Base-by-base conservation (phyloP, 2,888 invertebrate species). In the Heliothis peltigera region DNA sequence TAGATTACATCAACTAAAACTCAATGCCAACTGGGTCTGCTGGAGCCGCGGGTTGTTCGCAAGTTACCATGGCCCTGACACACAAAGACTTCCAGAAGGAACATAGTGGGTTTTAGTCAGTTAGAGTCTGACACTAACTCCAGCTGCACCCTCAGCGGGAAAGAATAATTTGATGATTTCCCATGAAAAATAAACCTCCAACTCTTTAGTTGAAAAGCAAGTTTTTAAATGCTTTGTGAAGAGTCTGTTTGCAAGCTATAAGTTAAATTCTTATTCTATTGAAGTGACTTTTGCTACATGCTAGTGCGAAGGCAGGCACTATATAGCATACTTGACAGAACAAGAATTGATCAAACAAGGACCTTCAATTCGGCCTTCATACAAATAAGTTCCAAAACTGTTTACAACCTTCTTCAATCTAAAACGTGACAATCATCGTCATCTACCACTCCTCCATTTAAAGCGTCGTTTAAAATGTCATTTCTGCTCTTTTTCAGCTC, bases 361-460 rank as follows among this genome's bases (percentile, higher is more conserved):
- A 17, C 42, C 6, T 42, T 12, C n/a, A 39, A 19, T 44, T 54
- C 49, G 28, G 75, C 47, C 56, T 47, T 69, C 53, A 22, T 57
- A 54, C 46, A 69, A 66, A 49, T 64, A 46, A 47, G 25, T 39
- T 47, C 60, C 65, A 60, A 56, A 35, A 42, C 6, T 17, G 19
- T 8, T 47, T 35, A 1, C 3, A 25, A 54, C 47, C 44, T 51
- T 55, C n/a, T 62, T 88, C 83, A 91, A 18, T 89, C 89, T 12
- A 92, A 60, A 43, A 91, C 81, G 71, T 89, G 81, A 65, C 91
- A 91, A 7, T 91, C 92, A 60, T 92, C 91, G 67, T 93, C 92
- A 63, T 94, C 94, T 2, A 94, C 89, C 56, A 89, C 84, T 0
- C 94, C 94, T 15, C 94, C 94, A 56, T 94, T 89, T 2, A 94